Base-by-base conservation (phyloP, 2,888 invertebrate genomes). In the Mythimna loreyi region DNA sequence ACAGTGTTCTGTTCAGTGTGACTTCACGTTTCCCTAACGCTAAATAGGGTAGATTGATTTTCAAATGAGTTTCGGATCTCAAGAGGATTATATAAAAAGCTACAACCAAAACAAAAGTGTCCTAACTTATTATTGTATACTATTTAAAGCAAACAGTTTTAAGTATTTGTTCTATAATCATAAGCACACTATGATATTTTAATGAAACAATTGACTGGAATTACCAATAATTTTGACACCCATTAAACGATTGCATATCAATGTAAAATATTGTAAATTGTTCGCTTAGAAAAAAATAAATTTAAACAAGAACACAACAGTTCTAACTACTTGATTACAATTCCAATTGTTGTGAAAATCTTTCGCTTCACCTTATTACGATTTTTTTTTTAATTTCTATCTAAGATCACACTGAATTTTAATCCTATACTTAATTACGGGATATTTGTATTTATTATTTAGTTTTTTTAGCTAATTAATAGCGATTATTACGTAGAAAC, bases 351-450 rank as follows among this genome's bases (percentile, higher is more conserved):
- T 21, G n/a, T 53, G 40, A 52, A 67, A 60, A 79, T 79, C 69
- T 80, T 64, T 71, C 68, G 76, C 60, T 64, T 65, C 21, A 23
- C 56, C 23, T 67, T 36, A 60, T 60, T 65, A 71, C 21, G 62
- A 72, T 67, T 67, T 70, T 78, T 75, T 47, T 69, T 40, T 76
- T 62, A 53, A 63, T 65, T 68, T 78, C 75, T 84, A 84, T 81
- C 81, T 84, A 85, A 83, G 69, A 83, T 85, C 86, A 86, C 84
- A 86, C 65, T 73, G 70, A 33, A 68, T 80, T 82, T 59, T 58
- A 76, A 56, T 25, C 16, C 53, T 76, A 64, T 56, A 45, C 57
- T 59, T 59, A 59, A 67, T 56, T 49, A 30, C 40, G 47, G 55
- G 16, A 56, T 59, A 45, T 50, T 49, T 30, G 21, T 36, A 23